Base-by-base conservation (phyloP, 2,797 vertebrate species). In the Capromys pilorides region DNA sequence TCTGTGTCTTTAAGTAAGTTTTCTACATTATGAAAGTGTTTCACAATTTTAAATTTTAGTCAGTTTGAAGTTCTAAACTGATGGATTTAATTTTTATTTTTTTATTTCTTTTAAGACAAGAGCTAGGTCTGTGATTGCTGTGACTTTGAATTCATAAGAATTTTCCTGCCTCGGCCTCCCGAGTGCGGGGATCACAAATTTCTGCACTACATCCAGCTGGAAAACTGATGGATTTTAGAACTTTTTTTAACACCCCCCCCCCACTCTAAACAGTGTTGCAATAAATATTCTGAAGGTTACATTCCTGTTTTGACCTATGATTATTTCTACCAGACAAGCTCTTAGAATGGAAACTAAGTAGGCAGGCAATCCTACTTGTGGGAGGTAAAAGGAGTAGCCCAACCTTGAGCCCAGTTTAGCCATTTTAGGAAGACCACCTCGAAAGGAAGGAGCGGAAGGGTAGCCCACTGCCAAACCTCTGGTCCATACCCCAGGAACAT, bases 281-380 rank as follows among this genome's bases (percentile, higher is more conserved):
- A 54, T 64, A 75, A 96, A 79, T 64, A 69, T 4, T 80, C 80
- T 86, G 26, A 73, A 0, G 24, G 45, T 2, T 85, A 82, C 57
- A 91, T 54, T 88, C 49, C 88, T 90, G 33, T 69, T 87, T 75
- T 82, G 54, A 86, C 28, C 45, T 71, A 33, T 22, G 10, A 64
- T 86, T 54, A 78, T 39, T 93, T 93, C 59, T 86, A 4, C 24
- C 54, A 94, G 62, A 91, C 41, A 90, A 91, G 86, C 69, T 62
- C 39, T 86, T 69, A 64, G 41, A 91, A 90, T 36, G 64, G 10
- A 85, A 96, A 69, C 21, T 49, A 77, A 78, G 28, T 51, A 5
- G 16, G 28, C 75, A 31, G 28, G 8, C 28, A 75, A 75, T 49
- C 41, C 45, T 28, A 33, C 16, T 10, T 33, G 41, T 28, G 6